phyloP scores from a whole-genome alignment of 2,113 vertebrate genomes.

The Hypanus sabinus region DNA sequence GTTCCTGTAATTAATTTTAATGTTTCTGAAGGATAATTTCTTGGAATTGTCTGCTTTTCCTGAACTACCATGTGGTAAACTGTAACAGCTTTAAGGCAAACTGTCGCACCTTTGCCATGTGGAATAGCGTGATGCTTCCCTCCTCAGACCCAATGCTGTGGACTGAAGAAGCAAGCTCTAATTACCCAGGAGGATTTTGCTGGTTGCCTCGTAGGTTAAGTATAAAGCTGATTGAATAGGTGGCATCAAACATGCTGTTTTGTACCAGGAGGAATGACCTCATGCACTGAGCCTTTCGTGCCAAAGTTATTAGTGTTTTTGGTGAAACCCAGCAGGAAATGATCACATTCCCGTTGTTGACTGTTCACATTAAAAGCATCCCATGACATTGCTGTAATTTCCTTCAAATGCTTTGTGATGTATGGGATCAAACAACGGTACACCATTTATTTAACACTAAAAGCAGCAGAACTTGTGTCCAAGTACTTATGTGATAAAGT shows the following conservation, averaged over 20 bases:
- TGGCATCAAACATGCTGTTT: not conserved
- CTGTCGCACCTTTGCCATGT: not conserved
- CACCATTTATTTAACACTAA: not conserved
- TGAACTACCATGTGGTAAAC: not conserved
- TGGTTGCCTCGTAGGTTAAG: not conserved
- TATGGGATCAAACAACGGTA: not conserved
- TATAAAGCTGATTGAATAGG: not conserved
- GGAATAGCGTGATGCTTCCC: not conserved
- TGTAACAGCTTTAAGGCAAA: not conserved
- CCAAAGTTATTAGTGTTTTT: not conserved
- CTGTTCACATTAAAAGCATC: not conserved
- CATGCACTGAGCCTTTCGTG: not conserved
- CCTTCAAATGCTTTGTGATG: not conserved
- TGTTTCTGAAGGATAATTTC: not conserved
- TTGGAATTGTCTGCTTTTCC: not conserved
- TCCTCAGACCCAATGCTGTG: not conserved
- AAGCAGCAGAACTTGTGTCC: not conserved
- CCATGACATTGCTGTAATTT: not conserved
- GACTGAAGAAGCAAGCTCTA: not conserved
- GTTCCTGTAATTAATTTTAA: not conserved
- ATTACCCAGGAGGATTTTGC: not conserved
- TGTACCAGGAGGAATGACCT: not conserved
- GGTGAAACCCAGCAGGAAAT: not conserved
- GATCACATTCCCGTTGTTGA: not conserved
- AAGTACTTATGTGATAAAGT: not conserved